Percentiles rank a stretch among this genome's conserved stretches.
Conservation (phyloP, 2,797 vertebrate species). For the Gorsachius magnificus region DNA sequence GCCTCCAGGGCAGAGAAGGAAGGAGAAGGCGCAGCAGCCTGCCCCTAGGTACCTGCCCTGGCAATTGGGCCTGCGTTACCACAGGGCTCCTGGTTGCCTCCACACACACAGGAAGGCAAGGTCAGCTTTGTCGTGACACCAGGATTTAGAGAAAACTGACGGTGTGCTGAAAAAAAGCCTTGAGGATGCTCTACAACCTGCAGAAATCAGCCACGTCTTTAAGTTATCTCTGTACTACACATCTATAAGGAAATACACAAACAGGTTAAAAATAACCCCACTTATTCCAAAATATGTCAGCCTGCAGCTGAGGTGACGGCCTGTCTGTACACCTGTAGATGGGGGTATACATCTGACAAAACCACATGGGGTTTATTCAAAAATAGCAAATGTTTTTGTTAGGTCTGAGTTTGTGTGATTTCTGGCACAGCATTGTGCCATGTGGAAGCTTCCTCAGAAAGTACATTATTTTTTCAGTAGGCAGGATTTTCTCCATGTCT, state of each 20-base stretch:
- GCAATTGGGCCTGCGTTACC: background rate
- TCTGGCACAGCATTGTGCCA: constrained; percentile 6
- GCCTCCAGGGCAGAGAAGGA: background rate
- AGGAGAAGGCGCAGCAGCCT: background rate
- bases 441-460: background rate
- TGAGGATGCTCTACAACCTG: background rate
- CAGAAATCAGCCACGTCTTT: background rate
- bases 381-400: background rate
- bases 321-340: background rate
- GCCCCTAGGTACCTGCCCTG: background rate
- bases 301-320: background rate
- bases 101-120: background rate
- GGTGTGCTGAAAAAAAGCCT: rapidly evolving
- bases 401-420: background rate
- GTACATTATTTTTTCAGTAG: background rate
- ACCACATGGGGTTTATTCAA: background rate
- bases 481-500: background rate
- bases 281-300: background rate
- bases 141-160: background rate
- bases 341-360: background rate
- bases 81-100: background rate
- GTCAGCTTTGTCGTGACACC: background rate
- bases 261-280: background rate
- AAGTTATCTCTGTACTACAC: background rate
- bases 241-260: background rate